A percentile compares a stretch with the other conserved stretches of the same genome.
Evolutionary conservation across 2,797 vertebrate species (phyloP).

Genomic region (Acrocephalus scirpaceus): DNA sequence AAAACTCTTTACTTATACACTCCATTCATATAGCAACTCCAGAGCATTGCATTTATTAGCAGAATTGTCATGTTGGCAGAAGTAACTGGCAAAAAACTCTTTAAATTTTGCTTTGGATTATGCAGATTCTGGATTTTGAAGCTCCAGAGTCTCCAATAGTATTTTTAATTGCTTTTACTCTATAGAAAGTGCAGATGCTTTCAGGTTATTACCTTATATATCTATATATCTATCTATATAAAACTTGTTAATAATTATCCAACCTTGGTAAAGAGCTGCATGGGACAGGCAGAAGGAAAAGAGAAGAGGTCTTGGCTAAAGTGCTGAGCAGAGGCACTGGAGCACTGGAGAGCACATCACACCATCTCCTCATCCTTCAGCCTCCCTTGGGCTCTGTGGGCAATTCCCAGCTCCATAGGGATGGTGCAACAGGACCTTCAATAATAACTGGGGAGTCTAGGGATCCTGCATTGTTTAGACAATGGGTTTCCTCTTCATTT

Average conservation of each 20-base stretch:
- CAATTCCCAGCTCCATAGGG: not conserved
- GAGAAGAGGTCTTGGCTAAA: not conserved
- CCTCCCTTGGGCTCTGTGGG: not conserved
- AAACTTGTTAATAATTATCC: not conserved
- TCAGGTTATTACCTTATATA: not conserved
- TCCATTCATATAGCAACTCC: not conserved
- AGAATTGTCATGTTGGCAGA: not conserved
- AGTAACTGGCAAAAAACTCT: not conserved
- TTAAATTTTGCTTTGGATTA: not conserved
- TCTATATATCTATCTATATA: too few relatives aligned
- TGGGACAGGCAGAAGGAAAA: not conserved
- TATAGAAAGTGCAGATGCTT: not conserved
- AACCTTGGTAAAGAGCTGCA: not conserved
- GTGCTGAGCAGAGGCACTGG: not conserved
- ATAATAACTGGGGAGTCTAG: not conserved
- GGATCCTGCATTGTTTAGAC: not conserved
- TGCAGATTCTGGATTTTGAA: not conserved
- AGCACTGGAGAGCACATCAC: not conserved
- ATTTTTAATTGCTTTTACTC: not conserved
- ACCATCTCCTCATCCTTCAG: not conserved
- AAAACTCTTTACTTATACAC: not conserved
- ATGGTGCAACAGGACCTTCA: not conserved
- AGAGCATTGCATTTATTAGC: not conserved
- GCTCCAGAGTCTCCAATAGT: not conserved
- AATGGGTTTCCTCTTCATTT: not conserved